Base-by-base conservation (phyloP, 2,113 vertebrate species). In the Dolichallabes microphthalmus region DNA sequence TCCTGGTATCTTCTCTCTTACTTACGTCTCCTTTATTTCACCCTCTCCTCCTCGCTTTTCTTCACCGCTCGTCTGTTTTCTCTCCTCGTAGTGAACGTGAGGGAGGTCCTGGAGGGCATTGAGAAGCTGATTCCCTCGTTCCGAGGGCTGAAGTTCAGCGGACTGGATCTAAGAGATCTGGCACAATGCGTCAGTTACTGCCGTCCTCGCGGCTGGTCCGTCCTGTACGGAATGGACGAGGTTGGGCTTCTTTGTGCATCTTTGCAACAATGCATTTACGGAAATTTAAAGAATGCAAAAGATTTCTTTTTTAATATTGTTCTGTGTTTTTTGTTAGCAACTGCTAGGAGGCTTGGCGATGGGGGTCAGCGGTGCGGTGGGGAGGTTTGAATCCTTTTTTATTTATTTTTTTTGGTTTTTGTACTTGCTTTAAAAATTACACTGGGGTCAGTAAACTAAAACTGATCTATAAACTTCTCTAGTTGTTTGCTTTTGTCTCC, bases 171-270 rank as follows among this genome's bases (percentile, higher is more conserved):
- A 87, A 88, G 97, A 92, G 98, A 99, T 92, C 94, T 99, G 15
- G 96, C 97, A n/a, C 95, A 94, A 55, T 97, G 97, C 89, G 88
- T 98, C 77, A 91, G 91, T 86, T 91, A 89, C 80, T 71, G 92
- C 86, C 90, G 94, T 85, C 87, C 78, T 20, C 84, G 91, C 50
- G 85, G 86, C 61, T 93, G 95, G 87, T 94, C 93, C 0, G 64
- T 97, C 80, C 93, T 99, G 10, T 99, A 96, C 64, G 98, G 98
- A 0, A 89, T 98, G 35, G 98, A 99, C 84, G 98, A 99, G 96
- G 98, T 98, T 0, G 15, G 17, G 5, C 32, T 39, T 20, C 32
- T 20, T 19, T n/a, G 11, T 52, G 5, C 20, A 8, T 45, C 25
- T 52, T 76, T 17, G 53, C 9, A 6, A 1, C 2, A 27, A 55